Conservation (phyloP, 1,140 invertebrate genomes). For the Penaeus japonicus region DNA sequence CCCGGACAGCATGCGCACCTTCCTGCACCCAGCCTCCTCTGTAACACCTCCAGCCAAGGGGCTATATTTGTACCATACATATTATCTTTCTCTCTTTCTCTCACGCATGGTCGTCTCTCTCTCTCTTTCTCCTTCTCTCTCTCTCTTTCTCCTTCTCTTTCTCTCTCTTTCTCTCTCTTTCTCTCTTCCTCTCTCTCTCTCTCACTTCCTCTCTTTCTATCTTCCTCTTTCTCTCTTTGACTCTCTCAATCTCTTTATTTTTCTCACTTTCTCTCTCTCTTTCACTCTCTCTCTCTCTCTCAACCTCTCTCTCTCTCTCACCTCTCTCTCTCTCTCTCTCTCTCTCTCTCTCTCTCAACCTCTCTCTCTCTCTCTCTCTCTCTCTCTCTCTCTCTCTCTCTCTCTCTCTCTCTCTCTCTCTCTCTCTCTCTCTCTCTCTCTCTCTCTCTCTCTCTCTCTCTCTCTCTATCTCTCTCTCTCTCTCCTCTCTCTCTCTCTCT, state of each 20-base stretch:
- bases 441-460: too few relatives aligned
- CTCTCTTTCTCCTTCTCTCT: background rate
- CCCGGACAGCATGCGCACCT: background rate
- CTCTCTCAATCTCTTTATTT: background rate
- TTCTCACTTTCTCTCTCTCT: background rate
- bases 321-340: background rate
- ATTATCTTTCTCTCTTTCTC: background rate
- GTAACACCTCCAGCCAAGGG: background rate
- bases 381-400: too few relatives aligned
- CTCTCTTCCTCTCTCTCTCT: background rate
- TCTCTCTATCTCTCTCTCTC: too few relatives aligned
- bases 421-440: too few relatives aligned
- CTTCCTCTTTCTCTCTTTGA: background rate
- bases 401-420: too few relatives aligned
- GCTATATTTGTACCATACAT: background rate
- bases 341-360: too few relatives aligned
- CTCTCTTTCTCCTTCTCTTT: background rate
- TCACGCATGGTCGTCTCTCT: background rate
- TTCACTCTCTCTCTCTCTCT: background rate
- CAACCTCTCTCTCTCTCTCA: background rate
- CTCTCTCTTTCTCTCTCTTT: background rate
- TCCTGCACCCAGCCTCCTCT: constrained; percentile 1
- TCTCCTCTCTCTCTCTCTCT: too few relatives aligned
- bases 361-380: too few relatives aligned
- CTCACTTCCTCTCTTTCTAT: background rate